Conservation (phyloP, 2,888 invertebrate species). For the Sphecodes monilicornis region DNA sequence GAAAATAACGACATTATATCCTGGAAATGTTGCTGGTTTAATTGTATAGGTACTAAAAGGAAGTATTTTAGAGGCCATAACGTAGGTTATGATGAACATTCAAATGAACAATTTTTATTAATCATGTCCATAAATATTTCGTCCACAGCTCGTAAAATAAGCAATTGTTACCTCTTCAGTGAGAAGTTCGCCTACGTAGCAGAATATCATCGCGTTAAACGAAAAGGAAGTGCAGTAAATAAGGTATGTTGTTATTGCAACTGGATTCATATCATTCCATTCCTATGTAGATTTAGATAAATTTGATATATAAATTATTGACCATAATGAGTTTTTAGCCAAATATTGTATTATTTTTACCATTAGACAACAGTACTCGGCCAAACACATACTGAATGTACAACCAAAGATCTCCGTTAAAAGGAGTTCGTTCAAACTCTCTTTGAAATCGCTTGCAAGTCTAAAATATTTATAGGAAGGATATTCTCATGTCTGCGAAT, state of each 20-base stretch:
- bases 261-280: background rate
- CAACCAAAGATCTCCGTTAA: constrained; percentile 1
- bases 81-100: background rate
- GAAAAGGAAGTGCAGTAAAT: background rate
- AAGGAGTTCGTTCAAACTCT: background rate
- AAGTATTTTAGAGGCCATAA: no score
- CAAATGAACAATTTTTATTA: background rate
- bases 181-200: constrained; percentile 61
- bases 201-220: constrained; percentile 49
- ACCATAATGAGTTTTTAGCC: background rate
- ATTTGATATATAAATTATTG: background rate
- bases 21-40: no score
- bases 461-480: background rate
- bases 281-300: background rate
- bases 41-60: no score
- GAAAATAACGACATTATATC: background rate
- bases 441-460: background rate
- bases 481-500: background rate
- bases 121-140: background rate
- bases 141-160: background rate
- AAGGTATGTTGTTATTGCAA: background rate
- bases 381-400: background rate
- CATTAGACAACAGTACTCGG: constrained; percentile 1
- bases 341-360: background rate
- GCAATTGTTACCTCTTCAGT: background rate